A percentile compares a stretch with the other conserved stretches of the same genome.
Conservation (phyloP, 2,888 invertebrate species). For the Cheilosia scutellata region DNA sequence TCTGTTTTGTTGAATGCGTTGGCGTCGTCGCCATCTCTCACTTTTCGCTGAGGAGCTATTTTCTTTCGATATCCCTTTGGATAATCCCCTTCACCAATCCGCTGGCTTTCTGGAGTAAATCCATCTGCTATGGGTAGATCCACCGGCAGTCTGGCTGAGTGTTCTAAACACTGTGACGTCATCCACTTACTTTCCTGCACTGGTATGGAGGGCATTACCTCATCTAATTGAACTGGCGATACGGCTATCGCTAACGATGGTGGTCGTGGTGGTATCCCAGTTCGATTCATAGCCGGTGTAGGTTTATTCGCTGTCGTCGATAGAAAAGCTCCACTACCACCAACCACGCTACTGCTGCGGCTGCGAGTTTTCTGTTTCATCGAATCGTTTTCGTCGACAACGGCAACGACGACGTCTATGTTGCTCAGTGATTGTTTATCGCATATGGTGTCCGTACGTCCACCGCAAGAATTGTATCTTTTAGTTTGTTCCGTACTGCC, state of each 20-base stretch:
- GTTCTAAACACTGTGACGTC: constrained; percentile 53
- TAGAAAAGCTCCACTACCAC: constrained; percentile 57
- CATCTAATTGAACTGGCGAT: constrained; percentile 48
- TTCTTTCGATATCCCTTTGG: constrained; percentile 1
- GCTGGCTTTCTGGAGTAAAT: constrained; percentile 21
- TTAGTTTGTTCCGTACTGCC: constrained; percentile 69
- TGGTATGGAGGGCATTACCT: constrained; percentile 47
- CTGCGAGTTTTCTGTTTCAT: constrained; percentile 51
- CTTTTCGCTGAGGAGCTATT: constrained; percentile 9
- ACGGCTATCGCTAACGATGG: constrained; percentile 8
- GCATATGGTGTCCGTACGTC: constrained; percentile 54
- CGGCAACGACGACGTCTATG: constrained; percentile 19
- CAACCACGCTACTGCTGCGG: constrained; percentile 8
- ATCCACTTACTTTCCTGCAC: background rate
- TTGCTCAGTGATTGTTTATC: constrained; percentile 64
- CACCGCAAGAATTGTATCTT: constrained; percentile 47
- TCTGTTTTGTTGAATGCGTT: constrained; percentile 13
- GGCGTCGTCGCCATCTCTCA: constrained; percentile 45
- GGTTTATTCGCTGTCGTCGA: constrained; percentile 49
- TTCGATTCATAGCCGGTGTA: constrained; percentile 40
- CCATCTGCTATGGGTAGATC: constrained; percentile 10
- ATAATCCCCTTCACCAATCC: constrained; percentile 28
- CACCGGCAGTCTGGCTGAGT: constrained; percentile 11
- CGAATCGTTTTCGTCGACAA: constrained; percentile 29
- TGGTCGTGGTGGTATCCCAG: constrained; percentile 41